Conservation (phyloP, 2,888 invertebrate genomes). For the Amiota communis region DNA sequence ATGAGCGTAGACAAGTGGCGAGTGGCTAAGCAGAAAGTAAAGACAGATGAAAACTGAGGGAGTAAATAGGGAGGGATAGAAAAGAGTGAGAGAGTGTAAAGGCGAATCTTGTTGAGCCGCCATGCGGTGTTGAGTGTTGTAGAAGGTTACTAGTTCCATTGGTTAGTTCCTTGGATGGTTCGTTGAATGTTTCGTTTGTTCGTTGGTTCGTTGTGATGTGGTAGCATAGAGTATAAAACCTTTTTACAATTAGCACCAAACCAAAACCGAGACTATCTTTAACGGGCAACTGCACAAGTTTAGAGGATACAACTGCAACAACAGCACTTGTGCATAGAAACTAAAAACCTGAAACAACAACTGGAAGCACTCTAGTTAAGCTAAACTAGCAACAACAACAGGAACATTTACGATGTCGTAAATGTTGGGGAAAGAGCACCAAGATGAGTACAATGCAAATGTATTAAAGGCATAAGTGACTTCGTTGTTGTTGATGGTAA, state of each 20-base stretch:
- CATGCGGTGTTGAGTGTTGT: not conserved
- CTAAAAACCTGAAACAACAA: not conserved
- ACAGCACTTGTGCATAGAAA: not conserved
- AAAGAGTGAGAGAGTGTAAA: not conserved
- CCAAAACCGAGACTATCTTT: slow-evolving; percentile 42
- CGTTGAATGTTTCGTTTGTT: not conserved
- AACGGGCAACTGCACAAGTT: slow-evolving; percentile 28
- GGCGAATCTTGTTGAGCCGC: not conserved
- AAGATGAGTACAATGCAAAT: not conserved
- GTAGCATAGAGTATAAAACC: slow-evolving; percentile 20
- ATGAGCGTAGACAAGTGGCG: slow-evolving; percentile 15
- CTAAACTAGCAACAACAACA: slow-evolving; percentile 24
- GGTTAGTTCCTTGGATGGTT: not conserved
- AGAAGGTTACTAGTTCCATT: not conserved
- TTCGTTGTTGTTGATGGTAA: no score
- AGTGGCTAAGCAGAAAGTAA: not conserved
- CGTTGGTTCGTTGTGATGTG: not conserved
- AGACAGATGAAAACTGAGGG: not conserved
- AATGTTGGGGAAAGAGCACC: no score
- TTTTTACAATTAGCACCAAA: slow-evolving; percentile 39
- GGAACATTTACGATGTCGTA: not conserved
- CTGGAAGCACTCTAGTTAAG: slow-evolving; percentile 17
- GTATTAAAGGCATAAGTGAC: no score
- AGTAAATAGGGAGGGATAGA: no score
- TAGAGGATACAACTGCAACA: slow-evolving; percentile 20